These are phyloP conservation scores for Clitarchus hookeri DNA, from an alignment of 2,888 invertebrate genomes.

Conservation along the genomic window DNA sequence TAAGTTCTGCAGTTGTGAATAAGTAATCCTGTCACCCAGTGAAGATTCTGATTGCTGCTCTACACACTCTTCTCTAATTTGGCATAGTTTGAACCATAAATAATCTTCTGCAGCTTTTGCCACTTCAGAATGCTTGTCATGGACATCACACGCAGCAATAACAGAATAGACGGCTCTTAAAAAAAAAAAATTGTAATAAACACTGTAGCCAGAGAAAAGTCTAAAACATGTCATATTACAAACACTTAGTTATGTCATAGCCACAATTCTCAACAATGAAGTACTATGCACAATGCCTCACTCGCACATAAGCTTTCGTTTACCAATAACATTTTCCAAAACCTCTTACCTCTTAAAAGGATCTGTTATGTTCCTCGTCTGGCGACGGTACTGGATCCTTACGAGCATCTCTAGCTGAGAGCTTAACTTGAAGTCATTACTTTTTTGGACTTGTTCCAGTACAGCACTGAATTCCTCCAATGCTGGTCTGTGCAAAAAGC, in stretches of 20 bases:
- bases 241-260: no score
- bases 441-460: slow-evolving; percentile 72
- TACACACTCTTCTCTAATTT: slow-evolving; percentile 59
- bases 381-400: slow-evolving; percentile 80
- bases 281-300: no score
- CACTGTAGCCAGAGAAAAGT: no score
- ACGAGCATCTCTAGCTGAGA: slow-evolving; percentile 78
- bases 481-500: slow-evolving; percentile 54
- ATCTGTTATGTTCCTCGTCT: slow-evolving; percentile 82
- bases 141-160: slow-evolving; percentile 83
- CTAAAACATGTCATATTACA: no score
- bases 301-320: no score
- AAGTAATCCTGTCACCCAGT: slow-evolving; percentile 70
- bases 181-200: not conserved
- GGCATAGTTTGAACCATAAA: slow-evolving; percentile 90
- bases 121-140: slow-evolving; percentile 87
- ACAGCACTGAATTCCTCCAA: slow-evolving; percentile 78
- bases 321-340: no score
- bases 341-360: slow-evolving; percentile 74
- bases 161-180: slow-evolving; percentile 76
- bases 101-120: slow-evolving; percentile 95
- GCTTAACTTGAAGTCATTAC: slow-evolving; percentile 68
- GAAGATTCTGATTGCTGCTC: slow-evolving; percentile 10
- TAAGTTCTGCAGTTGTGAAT: slow-evolving; percentile 78
- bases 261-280: no score